Evolutionary conservation across 2,888 invertebrate species (phyloP).

Genomic region (Papilio demoleus): DNA sequence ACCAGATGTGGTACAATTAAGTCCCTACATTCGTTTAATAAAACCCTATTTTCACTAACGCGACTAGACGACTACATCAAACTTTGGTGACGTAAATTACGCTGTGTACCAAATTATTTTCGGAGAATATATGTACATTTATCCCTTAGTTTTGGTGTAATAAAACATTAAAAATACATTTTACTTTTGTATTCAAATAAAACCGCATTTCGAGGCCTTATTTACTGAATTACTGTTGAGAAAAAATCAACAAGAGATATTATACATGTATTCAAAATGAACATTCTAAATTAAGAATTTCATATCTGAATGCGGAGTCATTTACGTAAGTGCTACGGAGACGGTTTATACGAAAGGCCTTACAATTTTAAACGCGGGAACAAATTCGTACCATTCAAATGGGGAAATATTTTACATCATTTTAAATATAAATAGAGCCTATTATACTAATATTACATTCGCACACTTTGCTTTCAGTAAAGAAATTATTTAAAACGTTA

Average conservation of each 20-base stretch:
- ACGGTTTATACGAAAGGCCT: conserved; percentile 20
- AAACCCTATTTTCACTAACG: background rate
- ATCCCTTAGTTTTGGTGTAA: no score
- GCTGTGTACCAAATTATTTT: no score
- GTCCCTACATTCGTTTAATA: conserved; percentile 30
- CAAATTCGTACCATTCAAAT: conserved; percentile 15
- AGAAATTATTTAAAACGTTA: no score
- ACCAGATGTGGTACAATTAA: conserved; percentile 40
- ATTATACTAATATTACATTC: no score
- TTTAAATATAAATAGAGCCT: conserved; percentile 1
- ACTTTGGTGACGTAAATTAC: no score
- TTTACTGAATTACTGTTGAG: conserved; percentile 25
- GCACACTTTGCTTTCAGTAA: no score
- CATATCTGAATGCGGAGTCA: conserved; percentile 35
- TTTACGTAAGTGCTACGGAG: conserved; percentile 36
- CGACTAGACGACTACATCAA: background rate
- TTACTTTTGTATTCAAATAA: conserved; percentile 16
- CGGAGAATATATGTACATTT: no score
- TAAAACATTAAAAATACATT: background rate
- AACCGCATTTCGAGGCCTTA: background rate
- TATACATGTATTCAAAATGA: conserved; percentile 28
- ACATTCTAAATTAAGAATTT: conserved; percentile 38
- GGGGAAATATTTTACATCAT: conserved; percentile 7
- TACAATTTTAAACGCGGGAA: conserved; percentile 13
- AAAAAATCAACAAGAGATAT: conserved; percentile 28